These are phyloP conservation scores for Muscidifurax raptorellus DNA, from an alignment of 1,140 invertebrate species.

Conservation along the genomic window DNA sequence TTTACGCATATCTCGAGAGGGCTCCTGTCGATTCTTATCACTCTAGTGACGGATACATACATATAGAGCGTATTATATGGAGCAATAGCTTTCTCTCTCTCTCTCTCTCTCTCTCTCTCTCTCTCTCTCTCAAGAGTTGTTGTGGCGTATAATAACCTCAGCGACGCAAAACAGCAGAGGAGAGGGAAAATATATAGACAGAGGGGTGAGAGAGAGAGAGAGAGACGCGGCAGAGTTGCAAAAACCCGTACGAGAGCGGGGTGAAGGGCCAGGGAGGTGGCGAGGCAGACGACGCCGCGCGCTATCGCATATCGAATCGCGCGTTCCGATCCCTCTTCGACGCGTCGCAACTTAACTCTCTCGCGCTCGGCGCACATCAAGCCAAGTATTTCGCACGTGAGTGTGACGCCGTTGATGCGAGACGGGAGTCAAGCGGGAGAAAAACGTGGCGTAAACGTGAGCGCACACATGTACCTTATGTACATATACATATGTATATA, in stretches of 20 bases:
- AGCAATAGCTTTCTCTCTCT: too few species aligned
- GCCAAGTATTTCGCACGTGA: slow-evolving; percentile 29
- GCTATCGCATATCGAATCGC: not conserved
- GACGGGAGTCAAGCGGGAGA: not conserved
- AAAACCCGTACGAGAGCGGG: not conserved
- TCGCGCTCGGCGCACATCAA: not conserved
- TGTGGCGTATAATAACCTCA: not conserved
- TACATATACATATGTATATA: too few species aligned
- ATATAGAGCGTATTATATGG: not conserved
- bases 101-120: too few species aligned
- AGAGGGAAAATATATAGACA: not conserved
- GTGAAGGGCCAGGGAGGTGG: not conserved
- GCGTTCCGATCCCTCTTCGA: not conserved
- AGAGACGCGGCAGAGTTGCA: too few species aligned
- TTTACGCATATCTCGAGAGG: not conserved
- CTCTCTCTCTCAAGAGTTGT: not conserved
- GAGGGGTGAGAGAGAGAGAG: not conserved
- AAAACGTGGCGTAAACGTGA: slow-evolving; percentile 1
- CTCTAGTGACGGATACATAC: not conserved
- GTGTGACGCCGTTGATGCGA: slow-evolving; percentile 7
- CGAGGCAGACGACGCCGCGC: not conserved
- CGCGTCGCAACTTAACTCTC: not conserved
- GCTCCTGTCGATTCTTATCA: not conserved
- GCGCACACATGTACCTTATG: not conserved
- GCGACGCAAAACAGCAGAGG: not conserved